A percentile compares a stretch with the other conserved stretches of the same genome.
These are phyloP conservation scores for Meghimatium bilineatum DNA, from an alignment of 2,888 invertebrate genomes.

Conservation along the genomic window DNA sequence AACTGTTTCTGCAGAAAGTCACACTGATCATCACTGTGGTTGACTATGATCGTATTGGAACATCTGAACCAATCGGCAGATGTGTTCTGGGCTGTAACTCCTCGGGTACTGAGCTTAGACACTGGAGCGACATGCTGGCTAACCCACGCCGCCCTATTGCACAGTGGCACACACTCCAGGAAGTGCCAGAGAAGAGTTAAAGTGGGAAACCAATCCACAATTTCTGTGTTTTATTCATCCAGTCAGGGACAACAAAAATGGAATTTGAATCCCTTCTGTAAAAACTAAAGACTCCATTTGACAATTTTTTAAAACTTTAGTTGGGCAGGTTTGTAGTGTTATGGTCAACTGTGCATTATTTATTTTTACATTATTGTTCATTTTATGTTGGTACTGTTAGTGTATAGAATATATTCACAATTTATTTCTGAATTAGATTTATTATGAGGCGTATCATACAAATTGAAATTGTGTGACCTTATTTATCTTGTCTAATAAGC, in stretches of 20 bases:
- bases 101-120: slow-evolving; percentile 97
- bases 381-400: background rate
- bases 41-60: slow-evolving; percentile 99
- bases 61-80: slow-evolving; percentile 97
- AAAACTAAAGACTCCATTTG: background rate
- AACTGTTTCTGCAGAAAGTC: slow-evolving; percentile 88
- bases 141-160: slow-evolving; percentile 99
- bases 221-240: slow-evolving; percentile 25
- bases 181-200: slow-evolving; percentile 87
- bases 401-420: background rate
- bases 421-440: background rate
- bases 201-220: background rate
- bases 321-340: background rate
- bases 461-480: no score
- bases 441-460: background rate
- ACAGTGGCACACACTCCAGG: slow-evolving; percentile 99
- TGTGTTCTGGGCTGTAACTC: slow-evolving; percentile 97
- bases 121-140: slow-evolving; percentile 99
- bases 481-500: background rate
- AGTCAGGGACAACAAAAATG: slow-evolving; percentile 18
- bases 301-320: background rate
- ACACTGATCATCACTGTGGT: slow-evolving; percentile 99
- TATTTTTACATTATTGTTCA: background rate
- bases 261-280: slow-evolving; percentile 16
- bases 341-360: background rate